These are phyloP conservation scores for Rotaria magnacalcarata DNA, from an alignment of 2,888 invertebrate species.

Conservation along the genomic window DNA sequence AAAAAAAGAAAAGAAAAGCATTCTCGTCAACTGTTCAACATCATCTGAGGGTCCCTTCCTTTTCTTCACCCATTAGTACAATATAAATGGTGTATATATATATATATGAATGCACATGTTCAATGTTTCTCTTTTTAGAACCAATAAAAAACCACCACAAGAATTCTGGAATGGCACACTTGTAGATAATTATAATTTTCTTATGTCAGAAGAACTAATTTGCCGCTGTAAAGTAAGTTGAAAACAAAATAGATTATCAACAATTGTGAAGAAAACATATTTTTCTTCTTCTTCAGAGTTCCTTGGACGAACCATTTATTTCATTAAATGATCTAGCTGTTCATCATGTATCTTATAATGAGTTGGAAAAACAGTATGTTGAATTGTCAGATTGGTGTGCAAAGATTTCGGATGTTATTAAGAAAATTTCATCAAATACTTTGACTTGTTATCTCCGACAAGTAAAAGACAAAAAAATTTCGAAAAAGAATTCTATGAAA, in stretches of 20 bases:
- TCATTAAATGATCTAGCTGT: conserved; percentile 21
- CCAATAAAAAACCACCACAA: neutral
- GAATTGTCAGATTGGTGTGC: conserved; percentile 77
- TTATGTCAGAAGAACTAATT: conserved; percentile 21
- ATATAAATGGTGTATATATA: neutral
- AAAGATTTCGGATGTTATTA: conserved; percentile 59
- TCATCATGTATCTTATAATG: conserved; percentile 68
- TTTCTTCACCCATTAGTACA: neutral
- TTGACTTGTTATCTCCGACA: conserved; percentile 57
- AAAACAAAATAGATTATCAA: no score
- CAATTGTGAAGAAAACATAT: no score
- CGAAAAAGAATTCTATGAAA: neutral
- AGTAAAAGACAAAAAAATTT: conserved; percentile 48
- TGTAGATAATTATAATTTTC: conserved; percentile 19
- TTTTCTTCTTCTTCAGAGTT: neutral
- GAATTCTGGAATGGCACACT: conserved; percentile 26
- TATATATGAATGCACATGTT: neutral
- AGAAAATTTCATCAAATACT: conserved; percentile 51
- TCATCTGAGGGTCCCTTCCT: neutral
- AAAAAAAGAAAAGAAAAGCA: neutral
- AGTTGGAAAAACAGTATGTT: conserved; percentile 73
- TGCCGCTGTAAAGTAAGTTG: conserved; percentile 28
- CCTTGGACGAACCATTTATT: neutral
- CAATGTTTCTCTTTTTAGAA: neutral
- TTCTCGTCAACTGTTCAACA: neutral